These are phyloP conservation scores for Sarcophaga peregrina DNA, from an alignment of 1,140 invertebrate species.

Conservation along the genomic window DNA sequence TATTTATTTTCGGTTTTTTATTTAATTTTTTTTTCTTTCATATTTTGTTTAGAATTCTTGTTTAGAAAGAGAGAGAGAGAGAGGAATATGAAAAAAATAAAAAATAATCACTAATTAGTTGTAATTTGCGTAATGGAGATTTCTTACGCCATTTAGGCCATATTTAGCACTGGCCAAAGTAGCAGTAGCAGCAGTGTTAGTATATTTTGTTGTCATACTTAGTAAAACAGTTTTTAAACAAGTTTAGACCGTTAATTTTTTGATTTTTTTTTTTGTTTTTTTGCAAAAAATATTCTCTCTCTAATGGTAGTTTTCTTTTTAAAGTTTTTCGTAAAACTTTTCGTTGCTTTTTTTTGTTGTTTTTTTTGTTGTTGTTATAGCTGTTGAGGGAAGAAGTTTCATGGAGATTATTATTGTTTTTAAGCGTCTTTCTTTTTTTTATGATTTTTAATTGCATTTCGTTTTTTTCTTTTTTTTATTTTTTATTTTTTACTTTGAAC, in stretches of 20 bases:
- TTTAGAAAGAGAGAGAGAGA: not conserved
- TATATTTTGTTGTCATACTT: not conserved
- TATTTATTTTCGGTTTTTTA: not conserved
- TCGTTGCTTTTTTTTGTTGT: not conserved
- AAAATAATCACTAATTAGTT: slow-evolving; percentile 22
- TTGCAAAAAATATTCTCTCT: not conserved
- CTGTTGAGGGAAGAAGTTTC: no score
- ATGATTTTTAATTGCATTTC: not conserved
- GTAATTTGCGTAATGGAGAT: slow-evolving; percentile 33
- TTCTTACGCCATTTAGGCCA: not conserved
- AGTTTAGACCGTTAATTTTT: slow-evolving; percentile 1
- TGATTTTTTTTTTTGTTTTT: not conserved
- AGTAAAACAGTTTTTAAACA: slow-evolving; percentile 9
- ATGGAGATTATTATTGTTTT: not conserved
- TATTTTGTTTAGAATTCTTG: not conserved
- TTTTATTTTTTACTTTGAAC: not conserved
- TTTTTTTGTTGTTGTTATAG: not conserved
- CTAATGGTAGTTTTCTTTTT: not conserved
- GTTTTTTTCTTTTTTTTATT: not conserved
- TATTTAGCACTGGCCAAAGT: not conserved
- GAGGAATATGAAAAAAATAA: no score
- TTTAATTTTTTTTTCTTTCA: not conserved
- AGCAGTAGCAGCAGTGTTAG: not conserved
- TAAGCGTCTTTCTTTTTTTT: not conserved
- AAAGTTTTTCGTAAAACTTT: not conserved